Percentiles rank a stretch among this genome's conserved stretches.
Conservation (phyloP, 2,797 vertebrate genomes). For the Phoeniculus purpureus region DNA sequence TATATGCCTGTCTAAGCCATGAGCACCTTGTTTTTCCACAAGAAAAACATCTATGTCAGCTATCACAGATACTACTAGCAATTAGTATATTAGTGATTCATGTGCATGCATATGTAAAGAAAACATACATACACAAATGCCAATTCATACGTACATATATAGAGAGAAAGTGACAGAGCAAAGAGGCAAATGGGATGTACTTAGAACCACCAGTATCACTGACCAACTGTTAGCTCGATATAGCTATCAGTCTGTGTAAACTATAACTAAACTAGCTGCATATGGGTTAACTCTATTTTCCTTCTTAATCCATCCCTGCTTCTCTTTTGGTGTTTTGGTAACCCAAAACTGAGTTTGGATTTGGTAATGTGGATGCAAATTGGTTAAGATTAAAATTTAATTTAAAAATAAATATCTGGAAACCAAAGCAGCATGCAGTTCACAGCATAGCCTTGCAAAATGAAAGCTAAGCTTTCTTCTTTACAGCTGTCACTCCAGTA, state of each 20-base stretch:
- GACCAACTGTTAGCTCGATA: background rate
- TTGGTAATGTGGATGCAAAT: background rate
- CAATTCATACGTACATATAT: too few relatives aligned
- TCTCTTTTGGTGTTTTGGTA: background rate
- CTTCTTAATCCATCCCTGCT: background rate
- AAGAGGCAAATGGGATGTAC: background rate
- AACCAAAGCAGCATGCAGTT: background rate
- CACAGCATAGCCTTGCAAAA: background rate
- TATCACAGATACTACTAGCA: background rate
- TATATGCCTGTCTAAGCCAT: too few relatives aligned
- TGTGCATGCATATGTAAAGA: background rate
- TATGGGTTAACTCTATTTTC: background rate
- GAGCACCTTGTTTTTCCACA: too few relatives aligned
- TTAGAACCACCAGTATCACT: background rate
- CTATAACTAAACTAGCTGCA: accelerated
- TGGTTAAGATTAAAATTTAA: background rate
- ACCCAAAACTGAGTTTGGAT: background rate
- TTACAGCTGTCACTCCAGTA: background rate
- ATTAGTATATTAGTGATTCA: background rate
- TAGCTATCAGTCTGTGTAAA: background rate
- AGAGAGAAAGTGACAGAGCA: background rate
- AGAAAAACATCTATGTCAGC: background rate
- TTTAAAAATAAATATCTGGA: background rate
- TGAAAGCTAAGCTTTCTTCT: background rate
- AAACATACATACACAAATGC: background rate